Percentiles rank a stretch among this genome's conserved stretches.
Evolutionary conservation across 1,140 invertebrate species (phyloP).

Genomic region (Teleopsis dalmanni): DNA sequence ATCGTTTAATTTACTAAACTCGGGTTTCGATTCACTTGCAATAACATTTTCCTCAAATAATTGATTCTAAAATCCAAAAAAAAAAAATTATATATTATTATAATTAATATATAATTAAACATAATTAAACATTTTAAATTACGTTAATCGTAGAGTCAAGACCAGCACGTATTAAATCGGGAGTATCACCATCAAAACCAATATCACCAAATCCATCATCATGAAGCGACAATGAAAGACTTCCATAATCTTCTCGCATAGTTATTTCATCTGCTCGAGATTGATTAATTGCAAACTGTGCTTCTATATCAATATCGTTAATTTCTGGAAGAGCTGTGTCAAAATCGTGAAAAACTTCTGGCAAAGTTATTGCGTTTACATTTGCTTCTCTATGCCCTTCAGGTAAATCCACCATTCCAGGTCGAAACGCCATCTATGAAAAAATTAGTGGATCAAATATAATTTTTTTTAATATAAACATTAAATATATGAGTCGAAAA

Average conservation of each 20-base stretch:
- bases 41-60: conserved; percentile 63
- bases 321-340: conserved; percentile 93
- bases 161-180: conserved; percentile 77
- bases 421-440: conserved; percentile 89
- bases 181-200: conserved; percentile 82
- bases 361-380: conserved; percentile 89
- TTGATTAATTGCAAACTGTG: conserved; percentile 93
- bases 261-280: conserved; percentile 98
- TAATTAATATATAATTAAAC: background rate
- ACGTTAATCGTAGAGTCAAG: conserved; percentile 46
- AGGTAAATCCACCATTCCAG: conserved; percentile 94
- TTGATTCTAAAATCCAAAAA: conserved; percentile 52
- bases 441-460: conserved; percentile 2
- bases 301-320: conserved; percentile 94
- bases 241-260: conserved; percentile 95
- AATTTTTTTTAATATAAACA: too few species aligned
- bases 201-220: conserved; percentile 90
- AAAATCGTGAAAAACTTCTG: conserved; percentile 95
- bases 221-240: conserved; percentile 73
- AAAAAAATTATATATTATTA: conserved; percentile 10
- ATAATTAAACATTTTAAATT: conserved; percentile 6
- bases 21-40: conserved; percentile 55
- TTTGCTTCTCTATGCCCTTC: conserved; percentile 94
- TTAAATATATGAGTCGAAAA: too few species aligned
- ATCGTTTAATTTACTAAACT: conserved; percentile 47